Conservation (phyloP, 2,888 invertebrate species). For the Halocaridina rubra region DNA sequence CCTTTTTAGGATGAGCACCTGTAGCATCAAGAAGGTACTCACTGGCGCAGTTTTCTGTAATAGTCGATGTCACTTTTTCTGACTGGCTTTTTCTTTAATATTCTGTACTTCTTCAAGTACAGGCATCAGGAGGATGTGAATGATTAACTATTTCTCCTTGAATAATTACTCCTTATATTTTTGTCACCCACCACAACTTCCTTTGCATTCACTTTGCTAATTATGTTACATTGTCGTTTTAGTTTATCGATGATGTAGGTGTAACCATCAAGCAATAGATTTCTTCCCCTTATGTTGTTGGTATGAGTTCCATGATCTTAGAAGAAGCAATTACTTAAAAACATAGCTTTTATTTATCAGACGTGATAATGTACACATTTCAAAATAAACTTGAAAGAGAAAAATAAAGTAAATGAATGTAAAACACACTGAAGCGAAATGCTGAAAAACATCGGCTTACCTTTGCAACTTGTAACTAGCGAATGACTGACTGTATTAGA, state of each 20-base stretch:
- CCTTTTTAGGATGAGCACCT: not conserved
- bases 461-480: not conserved
- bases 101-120: not conserved
- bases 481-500: not conserved
- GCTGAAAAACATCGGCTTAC: slow-evolving; percentile 20
- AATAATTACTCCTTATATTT: not conserved
- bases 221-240: slow-evolving; percentile 13
- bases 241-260: not conserved
- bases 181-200: slow-evolving; percentile 13
- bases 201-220: slow-evolving; percentile 15
- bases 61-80: not conserved
- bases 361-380: not conserved
- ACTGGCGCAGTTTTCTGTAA: not conserved
- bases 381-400: not conserved
- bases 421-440: not conserved
- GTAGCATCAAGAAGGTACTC: not conserved
- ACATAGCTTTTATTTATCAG: slow-evolving; percentile 4
- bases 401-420: slow-evolving; percentile 6
- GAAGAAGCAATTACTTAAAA: not conserved
- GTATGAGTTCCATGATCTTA: not conserved
- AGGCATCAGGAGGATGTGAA: not conserved
- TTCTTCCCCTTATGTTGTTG: slow-evolving; percentile 16
- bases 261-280: slow-evolving; percentile 23
- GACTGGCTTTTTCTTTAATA: not conserved
- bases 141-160: not conserved